Evolutionary conservation across 2,888 invertebrate species (phyloP), one percentile per base, ranked within the genome.

Genomic region (Rapana venosa): DNA sequence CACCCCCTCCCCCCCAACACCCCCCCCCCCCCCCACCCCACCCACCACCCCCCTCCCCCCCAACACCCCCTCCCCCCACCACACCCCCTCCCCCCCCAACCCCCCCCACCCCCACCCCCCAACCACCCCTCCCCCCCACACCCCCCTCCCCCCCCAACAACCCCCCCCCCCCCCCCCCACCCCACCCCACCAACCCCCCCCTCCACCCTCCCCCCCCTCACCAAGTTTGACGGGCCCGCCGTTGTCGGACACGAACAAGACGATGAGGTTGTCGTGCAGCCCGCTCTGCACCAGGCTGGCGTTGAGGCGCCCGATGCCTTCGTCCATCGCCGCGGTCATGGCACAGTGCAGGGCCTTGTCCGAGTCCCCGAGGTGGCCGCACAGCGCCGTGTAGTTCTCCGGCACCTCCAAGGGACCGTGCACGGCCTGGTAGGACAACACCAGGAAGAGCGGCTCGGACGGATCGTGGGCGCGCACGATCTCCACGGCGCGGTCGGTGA

Each of bases 241-340:
- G 47, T 83, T 83, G 83, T 83, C 83, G 47, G 83, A 83, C 36
- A 26, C 22, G 83, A 83, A 83, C 47, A 83, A 47, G 8, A 26
- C 26, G 83, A 83, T 83, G 8, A 83, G 26, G 47, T 83, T 47
- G 26, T 83, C 83, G 11, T 8, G 26, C 8, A 47, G 97, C 0
- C 97, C 96, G 90, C 97, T 97, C 0, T 97, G 95, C 84, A 97
- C 96, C 88, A 99, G 96, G 6, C 97, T 97, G 87, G 97, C 95
- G 0, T 98, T 96, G 26, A 98, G 97, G 58, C 97, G 97, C 0
- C 98, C 98, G 0, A 98, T 97, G 83, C 98, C 98, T 90, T 97
- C 97, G 94, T 98, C 98, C 92, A 98, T 96, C 93, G 97, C 97
- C 56, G 98, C 97, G 0, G 98, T 97, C 97, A 98, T 90, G 30